phyloP scores from a whole-genome alignment of 1,140 invertebrate genomes.

The Papilio helenus region DNA sequence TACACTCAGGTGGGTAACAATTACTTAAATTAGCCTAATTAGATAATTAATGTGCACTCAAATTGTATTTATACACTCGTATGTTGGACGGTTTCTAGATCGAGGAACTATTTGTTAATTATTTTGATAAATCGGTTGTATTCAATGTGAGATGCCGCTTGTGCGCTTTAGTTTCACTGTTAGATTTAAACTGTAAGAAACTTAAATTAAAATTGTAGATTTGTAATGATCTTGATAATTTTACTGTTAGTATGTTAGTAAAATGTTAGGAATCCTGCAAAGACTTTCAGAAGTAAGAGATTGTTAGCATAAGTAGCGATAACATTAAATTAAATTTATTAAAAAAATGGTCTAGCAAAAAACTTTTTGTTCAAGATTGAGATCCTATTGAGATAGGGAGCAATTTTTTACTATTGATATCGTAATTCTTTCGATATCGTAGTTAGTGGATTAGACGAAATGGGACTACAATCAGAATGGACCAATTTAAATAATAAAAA shows the following conservation, averaged over 20 bases:
- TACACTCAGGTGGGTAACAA: conserved; percentile 63
- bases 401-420: not conserved
- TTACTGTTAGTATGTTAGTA: not conserved
- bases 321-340: not conserved
- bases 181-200: not conserved
- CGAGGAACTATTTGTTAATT: conserved; percentile 34
- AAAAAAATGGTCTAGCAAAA: conserved; percentile 3
- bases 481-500: conserved; percentile 9
- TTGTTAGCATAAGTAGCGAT: not conserved
- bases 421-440: not conserved
- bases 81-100: conserved; percentile 32
- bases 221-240: not conserved
- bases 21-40: conserved; percentile 47
- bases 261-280: not conserved
- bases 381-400: not conserved
- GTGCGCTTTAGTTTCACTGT: conserved; percentile 26
- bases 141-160: conserved; percentile 50
- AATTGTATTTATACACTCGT: conserved; percentile 33
- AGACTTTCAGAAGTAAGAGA: not conserved
- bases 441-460: conserved; percentile 21
- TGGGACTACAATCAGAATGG: not conserved
- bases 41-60: not conserved
- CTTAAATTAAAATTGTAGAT: not conserved
- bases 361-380: not conserved
- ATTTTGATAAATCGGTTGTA: conserved; percentile 34